Conservation (phyloP, 2,113 vertebrate genomes). For the Capreolus pygargus region DNA sequence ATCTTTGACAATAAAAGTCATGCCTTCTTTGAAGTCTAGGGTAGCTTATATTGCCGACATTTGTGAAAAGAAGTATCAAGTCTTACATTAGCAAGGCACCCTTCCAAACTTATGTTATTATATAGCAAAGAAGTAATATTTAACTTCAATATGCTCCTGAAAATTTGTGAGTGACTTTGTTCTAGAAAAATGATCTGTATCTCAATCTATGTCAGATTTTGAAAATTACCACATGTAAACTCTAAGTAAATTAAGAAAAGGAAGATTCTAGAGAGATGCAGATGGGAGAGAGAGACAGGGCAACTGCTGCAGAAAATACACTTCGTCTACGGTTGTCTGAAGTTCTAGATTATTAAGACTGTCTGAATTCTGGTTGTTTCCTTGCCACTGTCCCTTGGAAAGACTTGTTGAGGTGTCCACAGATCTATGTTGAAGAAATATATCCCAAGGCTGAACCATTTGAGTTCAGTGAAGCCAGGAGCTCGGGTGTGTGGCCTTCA, state of each 20-base stretch:
- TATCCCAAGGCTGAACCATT: background rate
- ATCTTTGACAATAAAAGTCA: background rate
- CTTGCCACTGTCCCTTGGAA: background rate
- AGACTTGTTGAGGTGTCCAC: background rate
- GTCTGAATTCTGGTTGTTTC: background rate
- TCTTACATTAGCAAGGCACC: background rate
- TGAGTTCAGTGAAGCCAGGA: background rate
- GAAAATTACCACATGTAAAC: background rate
- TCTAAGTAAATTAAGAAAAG: background rate
- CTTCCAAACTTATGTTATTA: background rate
- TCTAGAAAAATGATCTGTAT: background rate
- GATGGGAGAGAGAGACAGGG: accelerated
- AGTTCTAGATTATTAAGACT: background rate
- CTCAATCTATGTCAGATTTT: background rate
- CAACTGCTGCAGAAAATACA: background rate
- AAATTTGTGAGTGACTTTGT: background rate
- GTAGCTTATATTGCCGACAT: background rate
- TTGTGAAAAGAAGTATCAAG: background rate
- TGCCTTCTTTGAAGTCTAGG: background rate
- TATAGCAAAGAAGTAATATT: background rate
- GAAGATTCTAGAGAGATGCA: background rate
- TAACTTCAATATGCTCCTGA: background rate
- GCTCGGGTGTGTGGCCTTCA: background rate
- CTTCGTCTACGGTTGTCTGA: background rate
- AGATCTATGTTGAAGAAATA: background rate